Evolutionary conservation across 2,113 vertebrate genomes (phyloP).

Genomic region (Martes martes): DNA sequence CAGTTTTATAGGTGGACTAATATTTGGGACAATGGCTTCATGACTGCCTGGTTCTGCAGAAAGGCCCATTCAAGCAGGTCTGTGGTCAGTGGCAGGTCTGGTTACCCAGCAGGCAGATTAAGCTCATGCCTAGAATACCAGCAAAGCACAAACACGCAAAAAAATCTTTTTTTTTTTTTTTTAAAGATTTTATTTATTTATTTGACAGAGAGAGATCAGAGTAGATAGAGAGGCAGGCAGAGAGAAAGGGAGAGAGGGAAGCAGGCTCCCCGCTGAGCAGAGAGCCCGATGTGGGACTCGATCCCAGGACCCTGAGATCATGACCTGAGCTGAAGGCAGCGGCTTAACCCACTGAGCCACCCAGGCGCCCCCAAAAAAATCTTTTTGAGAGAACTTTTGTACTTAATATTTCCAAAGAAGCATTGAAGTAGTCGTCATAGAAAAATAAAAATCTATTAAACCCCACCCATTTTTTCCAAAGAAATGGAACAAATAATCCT

Average conservation of each 20-base stretch:
- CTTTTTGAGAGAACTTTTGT: background rate
- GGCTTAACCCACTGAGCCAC: no score
- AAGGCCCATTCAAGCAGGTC: conserved; percentile 13
- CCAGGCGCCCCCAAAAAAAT: no score
- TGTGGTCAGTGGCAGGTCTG: background rate
- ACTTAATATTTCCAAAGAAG: background rate
- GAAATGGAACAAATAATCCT: no score
- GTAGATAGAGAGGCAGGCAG: no score
- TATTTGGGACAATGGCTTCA: background rate
- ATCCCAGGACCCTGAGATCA: no score
- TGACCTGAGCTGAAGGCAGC: no score
- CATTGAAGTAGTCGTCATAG: background rate
- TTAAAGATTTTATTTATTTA: no score
- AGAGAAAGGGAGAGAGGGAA: no score
- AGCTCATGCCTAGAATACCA: background rate
- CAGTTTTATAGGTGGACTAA: background rate
- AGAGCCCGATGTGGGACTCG: no score
- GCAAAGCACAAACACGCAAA: background rate
- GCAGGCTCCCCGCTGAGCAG: no score
- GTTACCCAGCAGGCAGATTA: background rate
- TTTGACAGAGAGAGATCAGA: no score
- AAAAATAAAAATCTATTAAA: background rate
- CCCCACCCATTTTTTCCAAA: no score
- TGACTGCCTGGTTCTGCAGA: background rate
- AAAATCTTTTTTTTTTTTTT: background rate